These are phyloP conservation scores for Camptogramma bilineatum DNA, from an alignment of 2,888 invertebrate species.

Conservation along the genomic window DNA sequence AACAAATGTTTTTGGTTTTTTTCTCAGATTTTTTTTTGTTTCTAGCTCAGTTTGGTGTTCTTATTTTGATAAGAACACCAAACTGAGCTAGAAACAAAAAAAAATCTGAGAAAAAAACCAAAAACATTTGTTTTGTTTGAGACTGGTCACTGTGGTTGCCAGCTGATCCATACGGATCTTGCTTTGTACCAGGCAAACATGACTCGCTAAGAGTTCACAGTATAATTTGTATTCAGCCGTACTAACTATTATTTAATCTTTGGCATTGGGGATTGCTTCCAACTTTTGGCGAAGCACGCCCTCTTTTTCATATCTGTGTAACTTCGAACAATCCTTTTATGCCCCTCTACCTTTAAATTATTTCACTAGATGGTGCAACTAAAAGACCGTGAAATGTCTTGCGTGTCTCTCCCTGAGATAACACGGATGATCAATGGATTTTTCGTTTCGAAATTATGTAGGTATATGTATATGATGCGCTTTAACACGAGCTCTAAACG, in stretches of 20 bases:
- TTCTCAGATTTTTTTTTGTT: too few relatives aligned
- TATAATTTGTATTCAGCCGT: background rate
- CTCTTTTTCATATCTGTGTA: background rate
- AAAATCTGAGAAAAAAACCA: too few relatives aligned
- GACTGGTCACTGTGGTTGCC: slow-evolving; percentile 2
- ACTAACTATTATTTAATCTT: background rate
- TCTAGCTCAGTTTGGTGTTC: too few relatives aligned
- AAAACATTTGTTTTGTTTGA: background rate
- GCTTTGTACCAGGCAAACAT: slow-evolving; percentile 34
- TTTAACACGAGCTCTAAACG: too few relatives aligned
- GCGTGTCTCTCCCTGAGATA: too few relatives aligned
- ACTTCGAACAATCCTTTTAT: background rate
- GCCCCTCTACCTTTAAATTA: background rate
- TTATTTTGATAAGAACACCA: too few relatives aligned
- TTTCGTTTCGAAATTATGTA: too few relatives aligned
- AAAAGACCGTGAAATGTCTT: background rate
- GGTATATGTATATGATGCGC: too few relatives aligned
- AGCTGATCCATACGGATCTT: slow-evolving; percentile 27
- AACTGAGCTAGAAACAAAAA: too few relatives aligned
- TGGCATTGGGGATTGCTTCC: background rate
- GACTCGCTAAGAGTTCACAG: slow-evolving; percentile 11
- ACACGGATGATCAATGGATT: too few relatives aligned
- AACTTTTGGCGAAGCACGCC: background rate
- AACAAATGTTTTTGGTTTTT: too few relatives aligned
- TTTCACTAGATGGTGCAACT: slow-evolving; percentile 9